Percentiles rank a stretch among this genome's conserved stretches.
Conservation (phyloP, 2,797 vertebrate species). For the Oreochromis grahami region DNA sequence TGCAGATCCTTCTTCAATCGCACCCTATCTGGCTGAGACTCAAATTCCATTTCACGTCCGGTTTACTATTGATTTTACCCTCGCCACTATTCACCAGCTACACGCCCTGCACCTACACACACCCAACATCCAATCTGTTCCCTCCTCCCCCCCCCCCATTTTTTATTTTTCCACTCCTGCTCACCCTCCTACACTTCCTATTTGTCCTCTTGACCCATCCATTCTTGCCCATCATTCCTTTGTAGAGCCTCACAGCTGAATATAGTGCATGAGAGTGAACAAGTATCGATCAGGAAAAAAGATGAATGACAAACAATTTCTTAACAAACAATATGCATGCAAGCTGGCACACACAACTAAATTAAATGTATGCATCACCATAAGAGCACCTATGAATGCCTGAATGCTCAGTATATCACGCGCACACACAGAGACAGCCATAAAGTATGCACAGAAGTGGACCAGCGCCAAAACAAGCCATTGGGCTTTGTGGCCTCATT, state of each 20-base stretch:
- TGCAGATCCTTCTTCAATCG: conserved; percentile 59
- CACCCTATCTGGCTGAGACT: conserved; percentile 66
- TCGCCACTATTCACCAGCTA: conserved; percentile 58
- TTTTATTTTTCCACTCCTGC: conserved; percentile 34
- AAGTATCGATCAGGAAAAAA: conserved; percentile 30
- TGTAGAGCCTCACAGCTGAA: conserved; percentile 23
- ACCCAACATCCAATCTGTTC: conserved; percentile 50
- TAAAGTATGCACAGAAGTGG: conserved; percentile 62
- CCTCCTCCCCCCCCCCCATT: background rate
- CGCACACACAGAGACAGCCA: conserved; percentile 11
- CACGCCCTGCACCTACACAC: conserved; percentile 10
- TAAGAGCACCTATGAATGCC: conserved; percentile 19
- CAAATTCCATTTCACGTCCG: conserved; percentile 76
- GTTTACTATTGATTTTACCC: conserved; percentile 78
- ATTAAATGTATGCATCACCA: conserved; percentile 59
- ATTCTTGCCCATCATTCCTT: conserved; percentile 36
- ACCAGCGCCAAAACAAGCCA: conserved; percentile 59
- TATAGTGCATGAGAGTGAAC: background rate
- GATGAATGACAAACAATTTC: conserved; percentile 57
- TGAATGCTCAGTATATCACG: background rate
- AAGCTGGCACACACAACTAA: conserved; percentile 37
- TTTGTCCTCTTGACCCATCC: conserved; percentile 24
- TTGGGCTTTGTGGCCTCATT: conserved; percentile 67
- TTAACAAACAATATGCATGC: conserved; percentile 38
- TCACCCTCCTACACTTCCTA: conserved; percentile 27